Base-by-base conservation (phyloP, 2,113 vertebrate species). In the Chaetura pelagica region DNA sequence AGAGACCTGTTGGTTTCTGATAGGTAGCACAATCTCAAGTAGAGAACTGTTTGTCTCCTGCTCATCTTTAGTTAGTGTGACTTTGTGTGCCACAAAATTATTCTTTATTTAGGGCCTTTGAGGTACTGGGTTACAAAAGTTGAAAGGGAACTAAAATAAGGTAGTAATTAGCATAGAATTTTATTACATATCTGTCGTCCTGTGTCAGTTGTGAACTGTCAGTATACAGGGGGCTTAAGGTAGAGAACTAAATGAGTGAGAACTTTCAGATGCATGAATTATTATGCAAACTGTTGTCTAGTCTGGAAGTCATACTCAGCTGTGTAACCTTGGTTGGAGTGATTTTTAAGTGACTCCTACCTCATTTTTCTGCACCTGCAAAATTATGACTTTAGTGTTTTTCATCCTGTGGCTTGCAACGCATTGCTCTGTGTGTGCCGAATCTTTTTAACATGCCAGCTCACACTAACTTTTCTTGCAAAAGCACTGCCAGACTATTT, bases 401-500 rank as follows among this genome's bases (percentile, higher is more conserved):
- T 87, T 77, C 84, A 94, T 61, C 69, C 90, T 77, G 38, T 92
- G 52, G 57, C 55, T 89, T 87, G 66, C 83, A 84, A 0, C 59
- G 22, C 40, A 82, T 87, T 84, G 90, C 85, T 54, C 44, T 61
- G 7, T 19, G 30, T 77, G 26, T 0, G 0, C 57, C 4, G 6
- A 17, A 40, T 84, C 69, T 81, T 87, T 85, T 91, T 54, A 2
- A 82, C 94, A 69, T 92, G 94, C 8, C 89, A 80, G n/a, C 84
- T 90, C 72, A 91, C 22, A 1, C 34, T 62, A 85, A 85, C 74
- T 96, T 92, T 68, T 92, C 78, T 86, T 88, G 62, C 14, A 8
- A 89, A 80, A 91, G 82, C 51, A 42, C 40, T 87, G 77, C 63
- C 66, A 95, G 78, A 86, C 95, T 96, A 93, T 96, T 96, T 96